Percentiles rank a stretch among this genome's conserved stretches.
Conservation (phyloP, 2,888 invertebrate genomes). For the Cataglyphis rosenhaueri region DNA sequence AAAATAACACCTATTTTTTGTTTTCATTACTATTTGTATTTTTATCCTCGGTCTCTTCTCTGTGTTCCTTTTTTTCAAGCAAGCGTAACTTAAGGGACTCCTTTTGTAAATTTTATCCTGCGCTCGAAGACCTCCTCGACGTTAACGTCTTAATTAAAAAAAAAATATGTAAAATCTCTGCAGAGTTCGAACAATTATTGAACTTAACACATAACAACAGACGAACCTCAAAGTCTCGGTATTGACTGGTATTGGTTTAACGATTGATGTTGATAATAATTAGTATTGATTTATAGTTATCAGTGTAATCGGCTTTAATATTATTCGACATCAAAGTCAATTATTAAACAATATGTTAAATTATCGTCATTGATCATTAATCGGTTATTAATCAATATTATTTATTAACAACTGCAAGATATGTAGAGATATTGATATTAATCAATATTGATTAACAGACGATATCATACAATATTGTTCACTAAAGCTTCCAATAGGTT, state of each 20-base stretch:
- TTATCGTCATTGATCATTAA: conserved; percentile 14
- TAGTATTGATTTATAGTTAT: neutral
- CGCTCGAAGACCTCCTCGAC: conserved; percentile 57
- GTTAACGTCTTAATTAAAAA: conserved; percentile 16
- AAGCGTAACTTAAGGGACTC: conserved; percentile 78
- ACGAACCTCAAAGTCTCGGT: neutral
- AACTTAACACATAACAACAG: conserved; percentile 9
- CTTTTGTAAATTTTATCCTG: conserved; percentile 65
- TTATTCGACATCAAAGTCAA: conserved; percentile 14
- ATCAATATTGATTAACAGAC: conserved; percentile 18
- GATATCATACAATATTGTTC: conserved; percentile 19
- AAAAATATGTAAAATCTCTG: neutral
- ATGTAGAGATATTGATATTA: neutral
- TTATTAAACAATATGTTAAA: conserved; percentile 13
- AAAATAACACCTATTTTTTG: conserved; percentile 85
- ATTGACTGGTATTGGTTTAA: conserved; percentile 30
- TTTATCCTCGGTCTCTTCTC: conserved; percentile 59
- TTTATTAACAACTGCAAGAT: conserved; percentile 13
- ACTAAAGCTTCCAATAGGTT: neutral
- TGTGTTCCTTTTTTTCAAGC: conserved; percentile 74
- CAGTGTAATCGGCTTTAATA: conserved; percentile 18
- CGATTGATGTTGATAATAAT: conserved; percentile 35
- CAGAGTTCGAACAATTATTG: conserved; percentile 14
- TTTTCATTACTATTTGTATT: conserved; percentile 83
- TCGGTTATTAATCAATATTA: conserved; percentile 32